phyloP scores from a whole-genome alignment of 2,113 vertebrate genomes.

The Mellivora capensis region DNA sequence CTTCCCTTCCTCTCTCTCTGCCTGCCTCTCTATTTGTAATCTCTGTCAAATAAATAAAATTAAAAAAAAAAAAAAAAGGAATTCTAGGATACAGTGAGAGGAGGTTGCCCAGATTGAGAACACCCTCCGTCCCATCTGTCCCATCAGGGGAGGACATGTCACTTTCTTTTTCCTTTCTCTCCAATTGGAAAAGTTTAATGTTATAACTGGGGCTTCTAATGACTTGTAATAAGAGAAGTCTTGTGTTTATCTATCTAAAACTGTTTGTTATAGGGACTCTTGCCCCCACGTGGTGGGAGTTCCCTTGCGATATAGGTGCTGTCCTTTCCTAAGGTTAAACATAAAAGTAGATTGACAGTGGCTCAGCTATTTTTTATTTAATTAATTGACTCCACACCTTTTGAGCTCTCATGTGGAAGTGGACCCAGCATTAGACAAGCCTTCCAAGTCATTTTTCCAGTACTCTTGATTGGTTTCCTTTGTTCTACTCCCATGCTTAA shows the following conservation, averaged over 20 bases:
- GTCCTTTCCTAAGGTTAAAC: background rate
- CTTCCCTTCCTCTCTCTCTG: too few relatives aligned
- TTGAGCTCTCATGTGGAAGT: background rate
- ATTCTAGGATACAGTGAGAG: background rate
- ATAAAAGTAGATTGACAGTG: background rate
- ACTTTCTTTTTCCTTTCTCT: background rate
- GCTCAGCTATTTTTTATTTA: background rate
- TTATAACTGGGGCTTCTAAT: background rate
- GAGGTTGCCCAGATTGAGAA: background rate
- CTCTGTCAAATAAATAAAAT: too few relatives aligned
- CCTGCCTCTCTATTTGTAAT: too few relatives aligned
- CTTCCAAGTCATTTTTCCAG: background rate
- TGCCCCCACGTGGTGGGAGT: accelerated
- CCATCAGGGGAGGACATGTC: background rate
- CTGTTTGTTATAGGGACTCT: accelerated
- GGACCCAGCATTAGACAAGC: background rate
- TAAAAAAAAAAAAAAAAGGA: too few relatives aligned
- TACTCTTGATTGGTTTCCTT: background rate
- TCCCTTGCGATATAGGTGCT: background rate
- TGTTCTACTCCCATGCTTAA: background rate
- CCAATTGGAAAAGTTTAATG: background rate
- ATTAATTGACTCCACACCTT: background rate
- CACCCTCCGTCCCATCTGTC: accelerated
- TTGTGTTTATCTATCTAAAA: background rate
- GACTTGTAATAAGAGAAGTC: background rate